Base-by-base conservation (phyloP, 2,113 vertebrate genomes). In the Aegotheles bennettii region DNA sequence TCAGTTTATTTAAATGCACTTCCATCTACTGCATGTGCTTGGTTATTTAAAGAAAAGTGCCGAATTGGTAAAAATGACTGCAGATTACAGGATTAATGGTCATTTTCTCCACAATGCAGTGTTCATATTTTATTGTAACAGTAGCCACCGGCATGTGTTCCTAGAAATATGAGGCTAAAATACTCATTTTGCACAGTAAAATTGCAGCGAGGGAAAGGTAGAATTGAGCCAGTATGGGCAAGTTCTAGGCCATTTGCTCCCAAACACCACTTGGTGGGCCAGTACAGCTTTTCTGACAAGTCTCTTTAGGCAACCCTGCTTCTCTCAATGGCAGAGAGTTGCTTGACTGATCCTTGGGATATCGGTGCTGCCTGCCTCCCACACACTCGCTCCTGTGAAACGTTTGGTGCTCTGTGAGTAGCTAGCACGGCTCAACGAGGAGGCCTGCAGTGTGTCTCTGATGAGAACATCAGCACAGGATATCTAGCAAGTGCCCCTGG, bases 41-140 rank as follows among this genome's bases (percentile, higher is more conserved):
- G 75, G 77, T 90, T 97, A 65, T 94, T 97, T 95, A 82, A 90
- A 92, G 73, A 96, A 97, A 94, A 83, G 57, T 92, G 86, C 82
- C 67, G 64, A 82, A 91, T 61, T 91, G 90, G 90, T 93, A 83
- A 92, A 90, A 94, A 89, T 90, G 61, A 90, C 83, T 95, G 70
- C 86, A 94, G 74, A 91, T 96, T 95, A 83, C 69, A 97, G 95
- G 68, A 96, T 96, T 86, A 90, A 94, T 96, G 88, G 82, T 95
- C 86, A 91, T 76, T 92, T 78, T 92, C 91, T 92, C 67, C 87
- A 95, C 81, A 94, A 82, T 91, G 92, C 87, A 82, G 92, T 78
- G 84, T 95, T 95, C 93, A 86, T 93, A 86, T 96, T 96, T 90
- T 95, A 94, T 96, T 94, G 64, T 95, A 94, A 89, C 82, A 73